Base-by-base conservation (phyloP, 2,888 invertebrate species). In the Ichneumon xanthorius region DNA sequence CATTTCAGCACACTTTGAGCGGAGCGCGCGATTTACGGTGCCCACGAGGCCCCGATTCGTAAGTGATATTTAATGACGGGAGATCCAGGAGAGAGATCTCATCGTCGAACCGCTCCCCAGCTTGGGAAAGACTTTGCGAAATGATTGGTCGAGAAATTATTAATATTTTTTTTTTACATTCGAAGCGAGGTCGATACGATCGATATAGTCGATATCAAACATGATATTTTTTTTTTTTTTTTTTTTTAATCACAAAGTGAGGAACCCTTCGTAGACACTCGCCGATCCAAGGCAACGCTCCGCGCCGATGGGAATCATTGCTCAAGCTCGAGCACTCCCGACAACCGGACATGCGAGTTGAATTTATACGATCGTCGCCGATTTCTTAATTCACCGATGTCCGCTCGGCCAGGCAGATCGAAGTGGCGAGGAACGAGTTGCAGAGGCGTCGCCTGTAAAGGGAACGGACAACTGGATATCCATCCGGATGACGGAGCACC, bases 401-500 rank as follows among this genome's bases (percentile, higher is more conserved):
- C 5, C 22, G 33, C 14, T 58, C 45, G 33, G 45, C 26, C 40
- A 33, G 16, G 40, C 40, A 50, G 45, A 30, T 61, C 70, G 30
- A 50, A 79, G 63, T 48, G 50, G 70, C 55, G 37, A 70, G 53
- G 65, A 80, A 80, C 33, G 61, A 63, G 67, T 77, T 45, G 50
- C 19, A 65, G 55, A 77, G 19, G 77, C 55, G 37, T 71, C 40
- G 26, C 45, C 73, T 73, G 33, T 67, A 73, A 73, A 80, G 55
- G 72, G 33, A 67, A 80, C 55, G 19, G 67, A 80, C 72, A 48
- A 72, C 65, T 67, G 72, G 26, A 73, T 58, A 63, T 63, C 61
- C 33, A 33, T 33, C 33, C 30, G 80, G 19, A 73, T 73, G 80
- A 80, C 75, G 11, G 73, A 72, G 72, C 68, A 80, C 73, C 80